These are phyloP conservation scores for Marisa cornuarietis DNA, from an alignment of 1,140 invertebrate genomes.

Conservation along the genomic window DNA sequence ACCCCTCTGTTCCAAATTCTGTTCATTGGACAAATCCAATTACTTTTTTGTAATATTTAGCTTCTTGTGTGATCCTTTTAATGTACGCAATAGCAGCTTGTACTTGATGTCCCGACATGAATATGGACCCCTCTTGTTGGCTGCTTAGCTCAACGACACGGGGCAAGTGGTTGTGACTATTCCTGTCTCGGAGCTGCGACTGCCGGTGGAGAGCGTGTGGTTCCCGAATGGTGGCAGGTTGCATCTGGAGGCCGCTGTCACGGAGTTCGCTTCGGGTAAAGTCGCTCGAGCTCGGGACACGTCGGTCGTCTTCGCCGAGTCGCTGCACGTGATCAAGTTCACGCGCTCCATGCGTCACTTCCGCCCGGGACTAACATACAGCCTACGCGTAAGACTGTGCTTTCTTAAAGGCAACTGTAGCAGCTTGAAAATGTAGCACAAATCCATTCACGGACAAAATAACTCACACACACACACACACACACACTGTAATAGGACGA, in stretches of 20 bases:
- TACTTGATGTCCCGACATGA: too few relatives aligned
- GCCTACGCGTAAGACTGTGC: slow-evolving; percentile 46
- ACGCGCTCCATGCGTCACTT: slow-evolving; percentile 51
- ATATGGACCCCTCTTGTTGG: too few relatives aligned
- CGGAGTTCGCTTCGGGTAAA: slow-evolving; percentile 59
- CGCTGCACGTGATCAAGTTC: slow-evolving; percentile 53
- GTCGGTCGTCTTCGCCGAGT: slow-evolving; percentile 47
- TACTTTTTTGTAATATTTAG: too few relatives aligned
- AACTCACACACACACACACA: not conserved
- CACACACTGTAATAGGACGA: not conserved
- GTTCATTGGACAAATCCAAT: too few relatives aligned
- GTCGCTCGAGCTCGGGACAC: slow-evolving; percentile 48
- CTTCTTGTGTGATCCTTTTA: too few relatives aligned
- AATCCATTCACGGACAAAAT: not conserved
- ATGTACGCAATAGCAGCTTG: too few relatives aligned
- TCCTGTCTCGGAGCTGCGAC: slow-evolving; percentile 34
- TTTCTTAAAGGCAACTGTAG: not conserved
- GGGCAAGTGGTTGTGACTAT: slow-evolving; percentile 42
- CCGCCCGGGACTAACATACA: slow-evolving; percentile 58
- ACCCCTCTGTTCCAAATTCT: too few relatives aligned
- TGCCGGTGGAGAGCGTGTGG: slow-evolving; percentile 45
- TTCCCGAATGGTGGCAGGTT: slow-evolving; percentile 54
- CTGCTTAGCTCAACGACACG: slow-evolving; percentile 27
- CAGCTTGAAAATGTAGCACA: not conserved
- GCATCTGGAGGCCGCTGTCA: slow-evolving; percentile 57